Conservation (phyloP, 2,888 invertebrate genomes). For the Alsophila aescularia region DNA sequence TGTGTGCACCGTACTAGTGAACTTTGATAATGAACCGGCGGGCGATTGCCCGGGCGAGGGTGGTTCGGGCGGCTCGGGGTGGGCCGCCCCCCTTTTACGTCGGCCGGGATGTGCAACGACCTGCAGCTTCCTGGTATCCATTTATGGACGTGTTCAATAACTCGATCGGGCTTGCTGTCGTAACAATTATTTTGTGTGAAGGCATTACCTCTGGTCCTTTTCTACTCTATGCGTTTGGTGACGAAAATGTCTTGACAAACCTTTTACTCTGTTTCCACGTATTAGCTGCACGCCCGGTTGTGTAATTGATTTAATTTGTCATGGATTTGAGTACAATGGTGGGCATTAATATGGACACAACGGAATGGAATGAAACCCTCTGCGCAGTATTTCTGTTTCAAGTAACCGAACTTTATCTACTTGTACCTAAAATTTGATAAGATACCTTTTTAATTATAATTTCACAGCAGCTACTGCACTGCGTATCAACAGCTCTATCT, state of each 20-base stretch:
- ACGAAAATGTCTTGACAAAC: not conserved
- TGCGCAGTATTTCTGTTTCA: too few relatives aligned
- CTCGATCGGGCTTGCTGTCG: conserved; percentile 11
- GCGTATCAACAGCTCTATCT: too few relatives aligned
- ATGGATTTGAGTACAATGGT: too few relatives aligned
- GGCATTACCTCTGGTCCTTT: not conserved
- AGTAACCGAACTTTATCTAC: too few relatives aligned
- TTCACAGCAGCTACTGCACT: too few relatives aligned
- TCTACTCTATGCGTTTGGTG: not conserved
- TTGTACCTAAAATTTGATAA: too few relatives aligned
- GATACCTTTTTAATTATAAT: too few relatives aligned
- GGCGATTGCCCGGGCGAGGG: conserved; percentile 67
- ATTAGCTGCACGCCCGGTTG: too few relatives aligned
- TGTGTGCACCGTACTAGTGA: conserved; percentile 79
- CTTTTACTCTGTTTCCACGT: not conserved
- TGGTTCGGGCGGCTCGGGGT: conserved; percentile 35
- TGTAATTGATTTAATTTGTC: too few relatives aligned
- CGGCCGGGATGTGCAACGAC: conserved; percentile 63
- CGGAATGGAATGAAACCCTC: not conserved
- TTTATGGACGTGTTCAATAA: conserved; percentile 33
- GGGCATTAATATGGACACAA: not conserved
- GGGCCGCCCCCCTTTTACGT: conserved; percentile 51
- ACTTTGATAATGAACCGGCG: conserved; percentile 83
- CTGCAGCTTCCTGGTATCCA: conserved; percentile 47
- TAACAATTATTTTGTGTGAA: conserved; percentile 20